Percentiles rank a stretch among this genome's conserved stretches.
Conservation (phyloP, 2,797 vertebrate genomes). For the Bovichtus diacanthus region DNA sequence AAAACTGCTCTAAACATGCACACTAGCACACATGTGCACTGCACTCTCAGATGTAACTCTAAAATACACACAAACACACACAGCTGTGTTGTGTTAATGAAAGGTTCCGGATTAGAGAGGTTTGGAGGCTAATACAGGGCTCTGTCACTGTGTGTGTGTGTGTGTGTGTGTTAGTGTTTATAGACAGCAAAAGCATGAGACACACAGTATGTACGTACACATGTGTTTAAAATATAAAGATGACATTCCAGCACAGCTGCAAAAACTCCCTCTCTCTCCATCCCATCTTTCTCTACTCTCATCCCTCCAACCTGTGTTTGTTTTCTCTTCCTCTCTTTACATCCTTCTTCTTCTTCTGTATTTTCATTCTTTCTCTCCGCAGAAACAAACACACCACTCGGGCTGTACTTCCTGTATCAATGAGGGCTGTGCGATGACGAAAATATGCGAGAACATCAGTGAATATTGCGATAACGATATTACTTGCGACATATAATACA, state of each 20-base stretch:
- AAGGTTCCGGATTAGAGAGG: conserved; percentile 15
- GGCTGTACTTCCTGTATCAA: neutral
- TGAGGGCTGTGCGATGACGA: too few species aligned
- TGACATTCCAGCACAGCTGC: conserved; percentile 24
- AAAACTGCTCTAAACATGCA: conserved; percentile 12
- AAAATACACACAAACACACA: neutral
- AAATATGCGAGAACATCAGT: too few species aligned
- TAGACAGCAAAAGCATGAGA: conserved; percentile 17
- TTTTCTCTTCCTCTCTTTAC: neutral
- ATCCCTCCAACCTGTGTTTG: conserved; percentile 24
- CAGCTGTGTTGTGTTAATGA: conserved; percentile 61
- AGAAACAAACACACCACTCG: neutral
- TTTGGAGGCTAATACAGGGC: conserved; percentile 24
- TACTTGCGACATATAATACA: too few species aligned
- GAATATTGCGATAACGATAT: too few species aligned
- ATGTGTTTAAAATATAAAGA: conserved; percentile 15
- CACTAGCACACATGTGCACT: neutral
- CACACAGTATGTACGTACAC: neutral
- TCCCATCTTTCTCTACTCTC: neutral
- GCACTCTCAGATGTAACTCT: too few species aligned
- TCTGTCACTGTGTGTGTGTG: conserved; percentile 8
- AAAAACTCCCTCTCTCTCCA: neutral
- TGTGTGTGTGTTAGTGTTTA: conserved; percentile 33
- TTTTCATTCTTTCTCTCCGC: neutral
- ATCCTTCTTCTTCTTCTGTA: neutral